These are phyloP conservation scores for Sycophila sp. DNA, from an alignment of 1,140 invertebrate genomes.

Conservation along the genomic window DNA sequence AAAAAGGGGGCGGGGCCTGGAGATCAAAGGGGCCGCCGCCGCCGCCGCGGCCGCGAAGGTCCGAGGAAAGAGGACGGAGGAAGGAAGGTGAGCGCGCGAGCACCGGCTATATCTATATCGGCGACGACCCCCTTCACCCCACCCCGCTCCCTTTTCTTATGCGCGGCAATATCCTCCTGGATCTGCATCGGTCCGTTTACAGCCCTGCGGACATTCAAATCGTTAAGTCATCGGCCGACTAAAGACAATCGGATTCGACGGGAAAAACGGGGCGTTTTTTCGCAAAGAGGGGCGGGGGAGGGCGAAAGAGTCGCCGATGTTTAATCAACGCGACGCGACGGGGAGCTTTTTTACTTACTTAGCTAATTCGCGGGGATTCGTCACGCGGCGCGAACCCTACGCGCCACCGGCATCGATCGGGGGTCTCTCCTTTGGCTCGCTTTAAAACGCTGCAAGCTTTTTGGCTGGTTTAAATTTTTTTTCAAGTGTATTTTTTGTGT, in stretches of 20 bases:
- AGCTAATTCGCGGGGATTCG: slow-evolving; percentile 12
- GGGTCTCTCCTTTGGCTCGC: too few species aligned
- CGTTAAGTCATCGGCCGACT: slow-evolving; percentile 26
- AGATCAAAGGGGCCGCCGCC: slow-evolving; percentile 66
- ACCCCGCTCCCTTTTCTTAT: background rate
- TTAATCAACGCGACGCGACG: background rate
- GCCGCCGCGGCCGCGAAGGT: slow-evolving; percentile 51
- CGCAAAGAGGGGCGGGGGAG: background rate
- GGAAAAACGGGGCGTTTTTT: background rate
- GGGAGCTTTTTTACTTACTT: slow-evolving; percentile 2
- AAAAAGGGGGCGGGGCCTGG: slow-evolving; percentile 65
- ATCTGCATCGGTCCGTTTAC: background rate
- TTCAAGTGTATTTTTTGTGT: too few species aligned
- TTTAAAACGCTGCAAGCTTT: too few species aligned
- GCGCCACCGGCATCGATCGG: too few species aligned
- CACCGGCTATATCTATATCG: background rate
- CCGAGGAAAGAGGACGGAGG: slow-evolving; percentile 37
- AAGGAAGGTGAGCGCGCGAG: slow-evolving; percentile 14
- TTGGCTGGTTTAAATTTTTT: too few species aligned
- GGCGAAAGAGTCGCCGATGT: background rate
- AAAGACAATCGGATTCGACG: slow-evolving; percentile 17
- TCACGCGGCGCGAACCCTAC: slow-evolving; percentile 1
- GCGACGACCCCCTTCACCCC: too few species aligned
- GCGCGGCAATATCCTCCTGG: background rate
- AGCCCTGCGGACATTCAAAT: slow-evolving; percentile 15